A percentile compares a stretch with the other conserved stretches of the same genome.
These are phyloP conservation scores for Nematostella vectensis DNA, from an alignment of 92 coral and sea anemone genomes.

Conservation along the genomic window DNA sequence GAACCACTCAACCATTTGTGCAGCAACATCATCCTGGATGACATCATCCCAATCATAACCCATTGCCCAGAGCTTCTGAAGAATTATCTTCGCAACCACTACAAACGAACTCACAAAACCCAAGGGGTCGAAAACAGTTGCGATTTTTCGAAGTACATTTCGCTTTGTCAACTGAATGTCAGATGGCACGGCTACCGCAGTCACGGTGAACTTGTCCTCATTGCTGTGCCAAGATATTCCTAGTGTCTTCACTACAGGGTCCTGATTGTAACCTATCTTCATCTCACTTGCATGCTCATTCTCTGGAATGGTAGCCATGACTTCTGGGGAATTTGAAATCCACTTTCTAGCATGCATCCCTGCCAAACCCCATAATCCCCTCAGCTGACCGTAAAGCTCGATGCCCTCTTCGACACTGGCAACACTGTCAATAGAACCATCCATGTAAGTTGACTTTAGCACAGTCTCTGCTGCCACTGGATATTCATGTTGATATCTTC, in stretches of 20 bases:
- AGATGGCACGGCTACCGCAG: conserved; percentile 2
- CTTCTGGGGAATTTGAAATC: conserved; percentile 40
- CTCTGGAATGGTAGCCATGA: conserved; percentile 11
- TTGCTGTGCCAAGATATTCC: conserved; percentile 22
- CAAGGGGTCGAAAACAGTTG: conserved; percentile 30
- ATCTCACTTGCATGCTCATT: conserved; percentile 26
- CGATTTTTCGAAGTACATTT: conserved; percentile 34
- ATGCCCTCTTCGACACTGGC: conserved; percentile 3
- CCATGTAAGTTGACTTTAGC: conserved; percentile 49
- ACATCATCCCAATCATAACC: conserved; percentile 49
- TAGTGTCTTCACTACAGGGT: conserved; percentile 14
- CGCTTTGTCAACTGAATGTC: conserved; percentile 28
- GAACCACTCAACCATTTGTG: conserved; percentile 22
- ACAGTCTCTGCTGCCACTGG: conserved; percentile 49
- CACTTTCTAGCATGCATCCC: conserved; percentile 46
- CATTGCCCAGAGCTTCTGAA: conserved; percentile 38
- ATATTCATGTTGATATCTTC: conserved; percentile 16
- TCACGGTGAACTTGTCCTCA: conserved; percentile 23
- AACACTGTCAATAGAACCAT: conserved; percentile 35
- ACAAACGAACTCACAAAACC: conserved; percentile 30
- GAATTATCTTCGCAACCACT: conserved; percentile 27
- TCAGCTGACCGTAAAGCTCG: conserved; percentile 22
- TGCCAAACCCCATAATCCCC: conserved; percentile 11
- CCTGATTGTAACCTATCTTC: neutral
- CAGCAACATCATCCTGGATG: conserved; percentile 25